These are phyloP conservation scores for Carcinoscorpius rotundicauda DNA, from an alignment of 1,140 invertebrate genomes.

Conservation along the genomic window DNA sequence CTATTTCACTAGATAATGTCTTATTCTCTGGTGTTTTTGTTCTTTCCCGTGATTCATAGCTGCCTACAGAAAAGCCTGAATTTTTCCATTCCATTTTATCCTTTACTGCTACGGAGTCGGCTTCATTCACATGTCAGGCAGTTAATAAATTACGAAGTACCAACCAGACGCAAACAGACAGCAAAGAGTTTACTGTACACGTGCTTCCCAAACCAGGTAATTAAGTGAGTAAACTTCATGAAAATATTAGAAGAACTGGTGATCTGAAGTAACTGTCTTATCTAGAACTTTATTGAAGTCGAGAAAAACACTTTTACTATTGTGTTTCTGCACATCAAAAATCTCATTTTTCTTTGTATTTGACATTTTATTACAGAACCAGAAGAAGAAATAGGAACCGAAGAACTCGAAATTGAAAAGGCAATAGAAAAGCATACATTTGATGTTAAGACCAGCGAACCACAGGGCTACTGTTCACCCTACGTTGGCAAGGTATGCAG, in stretches of 20 bases:
- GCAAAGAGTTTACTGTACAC: slow-evolving; percentile 14
- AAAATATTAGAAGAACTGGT: no score
- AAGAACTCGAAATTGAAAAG: slow-evolving; percentile 4
- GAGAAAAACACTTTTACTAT: not conserved
- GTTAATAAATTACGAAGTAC: slow-evolving; percentile 22
- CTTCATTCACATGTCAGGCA: slow-evolving; percentile 30
- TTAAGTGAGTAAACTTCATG: not conserved
- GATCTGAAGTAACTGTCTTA: not conserved
- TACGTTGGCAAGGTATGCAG: slow-evolving; percentile 83
- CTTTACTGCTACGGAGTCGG: slow-evolving; percentile 29
- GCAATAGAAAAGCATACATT: slow-evolving; percentile 3
- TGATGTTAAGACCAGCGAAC: slow-evolving; percentile 4
- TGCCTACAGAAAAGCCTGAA: no score
- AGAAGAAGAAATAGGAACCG: slow-evolving; percentile 7
- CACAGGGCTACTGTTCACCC: slow-evolving; percentile 59
- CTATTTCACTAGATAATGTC: no score
- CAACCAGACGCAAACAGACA: slow-evolving; percentile 11
- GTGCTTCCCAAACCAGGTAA: slow-evolving; percentile 14
- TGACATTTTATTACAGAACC: not conserved
- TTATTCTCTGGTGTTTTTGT: no score
- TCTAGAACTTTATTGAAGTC: not conserved
- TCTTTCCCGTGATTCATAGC: no score
- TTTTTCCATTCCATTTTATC: slow-evolving; percentile 25
- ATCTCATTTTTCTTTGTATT: not conserved
- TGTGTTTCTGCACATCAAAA: not conserved